phyloP scores from a whole-genome alignment of 2,797 vertebrate species.

The Oreochromis mossambicus region DNA sequence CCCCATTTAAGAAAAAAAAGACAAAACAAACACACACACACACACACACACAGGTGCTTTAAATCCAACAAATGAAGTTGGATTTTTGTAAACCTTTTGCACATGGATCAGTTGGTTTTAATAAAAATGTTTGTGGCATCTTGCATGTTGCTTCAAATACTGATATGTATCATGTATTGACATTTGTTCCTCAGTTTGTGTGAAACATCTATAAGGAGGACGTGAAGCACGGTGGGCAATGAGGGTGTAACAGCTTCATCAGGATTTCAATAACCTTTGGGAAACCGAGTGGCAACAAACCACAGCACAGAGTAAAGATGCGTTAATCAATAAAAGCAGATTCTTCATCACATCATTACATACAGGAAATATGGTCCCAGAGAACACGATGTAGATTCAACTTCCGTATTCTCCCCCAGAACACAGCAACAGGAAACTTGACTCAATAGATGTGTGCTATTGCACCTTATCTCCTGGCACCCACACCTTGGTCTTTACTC shows the following conservation, averaged over 20 bases:
- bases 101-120: background rate
- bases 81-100: background rate
- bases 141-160: background rate
- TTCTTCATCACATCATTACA: background rate
- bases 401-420: background rate
- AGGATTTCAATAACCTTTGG: no score
- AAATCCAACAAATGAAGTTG: background rate
- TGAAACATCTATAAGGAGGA: background rate
- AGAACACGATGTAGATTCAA: background rate
- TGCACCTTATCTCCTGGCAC: background rate
- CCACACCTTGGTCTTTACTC: background rate
- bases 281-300: background rate
- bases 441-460: background rate
- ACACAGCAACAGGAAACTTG: slow-evolving; percentile 22
- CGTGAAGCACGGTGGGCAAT: no score
- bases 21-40: rapidly evolving
- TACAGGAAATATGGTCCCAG: background rate
- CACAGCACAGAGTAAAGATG: background rate
- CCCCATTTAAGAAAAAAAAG: background rate
- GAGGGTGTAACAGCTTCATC: background rate
- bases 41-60: background rate
- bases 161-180: background rate
- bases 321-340: background rate
- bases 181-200: background rate
- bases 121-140: background rate